These are phyloP conservation scores for Brachionus paranguensis DNA, from an alignment of 1,140 invertebrate genomes.

Conservation along the genomic window DNA sequence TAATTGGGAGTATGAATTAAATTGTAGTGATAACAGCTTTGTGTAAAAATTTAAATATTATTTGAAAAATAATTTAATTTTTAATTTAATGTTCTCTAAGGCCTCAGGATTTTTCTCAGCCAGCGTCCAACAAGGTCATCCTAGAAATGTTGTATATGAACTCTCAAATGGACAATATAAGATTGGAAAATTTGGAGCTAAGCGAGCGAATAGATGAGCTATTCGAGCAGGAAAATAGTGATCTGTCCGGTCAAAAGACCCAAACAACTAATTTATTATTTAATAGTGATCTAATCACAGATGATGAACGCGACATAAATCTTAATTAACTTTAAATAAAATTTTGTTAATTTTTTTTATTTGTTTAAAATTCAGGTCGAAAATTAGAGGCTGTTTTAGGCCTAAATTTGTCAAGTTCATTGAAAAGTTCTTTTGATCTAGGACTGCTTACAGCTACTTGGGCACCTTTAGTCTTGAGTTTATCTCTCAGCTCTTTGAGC, in stretches of 20 bases:
- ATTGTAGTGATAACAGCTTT: background rate
- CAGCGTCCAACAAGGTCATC: background rate
- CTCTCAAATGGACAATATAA: slow-evolving; percentile 27
- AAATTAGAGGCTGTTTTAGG: slow-evolving; percentile 14
- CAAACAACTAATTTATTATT: background rate
- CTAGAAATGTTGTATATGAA: slow-evolving; percentile 5
- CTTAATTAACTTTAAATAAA: background rate
- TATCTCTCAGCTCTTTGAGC: background rate
- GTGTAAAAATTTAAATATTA: background rate
- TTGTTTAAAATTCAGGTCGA: background rate
- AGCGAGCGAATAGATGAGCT: background rate
- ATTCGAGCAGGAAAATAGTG: background rate
- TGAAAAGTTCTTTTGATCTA: background rate
- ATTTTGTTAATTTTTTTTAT: background rate
- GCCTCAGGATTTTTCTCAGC: background rate
- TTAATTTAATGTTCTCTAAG: background rate
- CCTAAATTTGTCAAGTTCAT: slow-evolving; percentile 16
- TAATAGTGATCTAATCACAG: slow-evolving; percentile 2
- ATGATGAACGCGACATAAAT: background rate
- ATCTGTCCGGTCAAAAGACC: background rate
- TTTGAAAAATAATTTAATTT: background rate
- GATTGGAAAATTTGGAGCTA: background rate
- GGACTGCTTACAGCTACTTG: background rate
- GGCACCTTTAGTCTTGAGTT: background rate
- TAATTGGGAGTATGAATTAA: slow-evolving; percentile 14